A percentile compares a stretch with the other conserved stretches of the same genome.
These are phyloP conservation scores for Acleris literana DNA, from an alignment of 2,888 invertebrate species.

Conservation along the genomic window DNA sequence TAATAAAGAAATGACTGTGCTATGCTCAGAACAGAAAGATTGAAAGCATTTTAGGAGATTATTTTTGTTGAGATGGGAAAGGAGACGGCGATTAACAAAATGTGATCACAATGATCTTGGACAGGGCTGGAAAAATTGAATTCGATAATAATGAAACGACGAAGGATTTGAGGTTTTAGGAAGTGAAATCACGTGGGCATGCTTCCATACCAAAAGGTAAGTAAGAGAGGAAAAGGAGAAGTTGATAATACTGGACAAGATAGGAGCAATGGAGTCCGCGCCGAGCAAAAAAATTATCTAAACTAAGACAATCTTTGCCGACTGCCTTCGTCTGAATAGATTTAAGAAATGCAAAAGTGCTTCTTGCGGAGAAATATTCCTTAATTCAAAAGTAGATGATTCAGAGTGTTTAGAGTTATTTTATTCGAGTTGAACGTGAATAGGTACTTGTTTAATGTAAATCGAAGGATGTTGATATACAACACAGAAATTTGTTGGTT, in stretches of 20 bases:
- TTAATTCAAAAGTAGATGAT: background rate
- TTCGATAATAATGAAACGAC: conserved; percentile 27
- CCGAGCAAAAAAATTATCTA: conserved; percentile 12
- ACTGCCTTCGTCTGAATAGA: conserved; percentile 1
- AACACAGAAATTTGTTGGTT: too few species aligned
- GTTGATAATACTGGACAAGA: conserved; percentile 35
- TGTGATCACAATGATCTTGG: conserved; percentile 30
- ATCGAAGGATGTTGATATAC: too few species aligned
- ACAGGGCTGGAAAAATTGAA: conserved; percentile 35
- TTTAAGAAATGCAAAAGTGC: background rate
- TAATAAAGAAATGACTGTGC: conserved; percentile 27
- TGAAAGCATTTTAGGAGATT: conserved; percentile 20
- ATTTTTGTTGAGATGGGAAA: background rate
- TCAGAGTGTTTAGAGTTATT: background rate
- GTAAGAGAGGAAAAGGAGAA: conserved; percentile 26
- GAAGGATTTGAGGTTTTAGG: conserved; percentile 30
- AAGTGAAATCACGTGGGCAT: conserved; percentile 33
- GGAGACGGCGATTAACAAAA: conserved; percentile 22
- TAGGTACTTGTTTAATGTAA: too few species aligned
- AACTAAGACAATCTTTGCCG: conserved; percentile 6
- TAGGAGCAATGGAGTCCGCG: conserved; percentile 1
- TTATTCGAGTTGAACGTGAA: too few species aligned
- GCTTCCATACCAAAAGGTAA: conserved; percentile 33
- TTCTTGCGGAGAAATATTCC: background rate
- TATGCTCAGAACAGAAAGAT: conserved; percentile 31